These are phyloP conservation scores for Myodes glareolus DNA, from an alignment of 2,113 vertebrate species.

Conservation along the genomic window DNA sequence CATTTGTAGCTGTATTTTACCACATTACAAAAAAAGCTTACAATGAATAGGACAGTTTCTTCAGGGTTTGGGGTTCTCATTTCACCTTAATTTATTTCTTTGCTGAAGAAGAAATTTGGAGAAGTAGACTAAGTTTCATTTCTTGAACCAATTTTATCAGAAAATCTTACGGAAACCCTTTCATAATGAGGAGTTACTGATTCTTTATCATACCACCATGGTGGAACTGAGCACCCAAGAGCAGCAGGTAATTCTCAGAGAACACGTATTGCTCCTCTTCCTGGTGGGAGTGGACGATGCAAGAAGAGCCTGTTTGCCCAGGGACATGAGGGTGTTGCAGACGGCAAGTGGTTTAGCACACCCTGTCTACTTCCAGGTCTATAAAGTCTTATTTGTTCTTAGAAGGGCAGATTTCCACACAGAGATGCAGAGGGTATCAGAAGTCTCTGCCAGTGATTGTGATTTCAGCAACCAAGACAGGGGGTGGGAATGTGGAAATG, in stretches of 20 bases:
- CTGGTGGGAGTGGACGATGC: rapidly evolving
- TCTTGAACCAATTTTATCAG: neutral
- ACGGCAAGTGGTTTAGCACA: rapidly evolving
- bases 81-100: neutral
- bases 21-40: neutral
- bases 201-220: rapidly evolving
- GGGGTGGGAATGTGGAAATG: neutral
- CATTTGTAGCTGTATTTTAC: neutral
- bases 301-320: neutral
- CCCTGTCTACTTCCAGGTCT: neutral
- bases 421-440: neutral
- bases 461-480: neutral
- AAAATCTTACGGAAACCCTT: neutral
- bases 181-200: neutral
- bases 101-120: neutral
- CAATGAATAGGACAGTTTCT: neutral
- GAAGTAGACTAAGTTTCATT: neutral
- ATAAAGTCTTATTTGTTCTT: neutral
- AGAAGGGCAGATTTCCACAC: neutral
- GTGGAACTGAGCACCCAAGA: neutral
- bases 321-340: too few relatives aligned
- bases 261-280: rapidly evolving
- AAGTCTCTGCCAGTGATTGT: too few relatives aligned
- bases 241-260: neutral
- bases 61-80: neutral